A percentile compares a stretch with the other conserved stretches of the same genome.
Evolutionary conservation across 2,888 invertebrate genomes (phyloP).

Genomic region (Melikaiella ostensackeni): DNA sequence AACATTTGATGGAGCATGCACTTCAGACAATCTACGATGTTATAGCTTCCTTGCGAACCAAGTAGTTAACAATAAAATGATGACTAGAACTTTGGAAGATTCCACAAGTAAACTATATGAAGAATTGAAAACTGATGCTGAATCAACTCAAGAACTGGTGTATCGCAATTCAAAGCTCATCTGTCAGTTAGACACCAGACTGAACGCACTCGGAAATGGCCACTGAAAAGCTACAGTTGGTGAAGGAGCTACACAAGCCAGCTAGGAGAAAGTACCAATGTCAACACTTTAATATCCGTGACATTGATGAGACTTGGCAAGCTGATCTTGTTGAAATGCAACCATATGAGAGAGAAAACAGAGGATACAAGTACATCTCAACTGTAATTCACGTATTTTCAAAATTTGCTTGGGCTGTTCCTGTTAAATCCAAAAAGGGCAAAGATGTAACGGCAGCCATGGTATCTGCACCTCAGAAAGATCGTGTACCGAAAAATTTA

Average conservation of each 20-base stretch:
- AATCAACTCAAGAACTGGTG: neutral
- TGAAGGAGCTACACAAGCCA: constrained; percentile 70
- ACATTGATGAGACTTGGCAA: too few species aligned
- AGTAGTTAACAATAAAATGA: neutral
- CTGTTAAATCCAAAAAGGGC: too few species aligned
- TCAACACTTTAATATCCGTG: constrained; percentile 63
- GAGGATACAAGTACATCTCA: constrained; percentile 69
- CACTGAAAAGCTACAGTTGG: constrained; percentile 41
- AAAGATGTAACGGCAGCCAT: constrained; percentile 57
- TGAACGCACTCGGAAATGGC: neutral
- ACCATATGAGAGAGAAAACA: too few species aligned
- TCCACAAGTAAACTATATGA: neutral
- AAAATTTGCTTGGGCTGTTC: constrained; percentile 71
- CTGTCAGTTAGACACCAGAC: neutral
- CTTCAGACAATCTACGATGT: neutral
- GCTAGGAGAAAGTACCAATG: constrained; percentile 69
- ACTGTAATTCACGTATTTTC: constrained; percentile 72
- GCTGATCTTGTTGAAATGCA: too few species aligned
- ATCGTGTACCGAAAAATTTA: constrained; percentile 49
- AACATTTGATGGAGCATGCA: too few species aligned
- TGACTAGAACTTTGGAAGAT: neutral
- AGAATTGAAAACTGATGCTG: neutral
- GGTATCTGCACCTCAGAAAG: constrained; percentile 64
- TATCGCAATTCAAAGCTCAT: neutral
- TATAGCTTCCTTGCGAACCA: neutral